Percentiles rank a stretch among this genome's conserved stretches.
phyloP scores from a whole-genome alignment of 2,113 vertebrate species.

The Ammospiza caudacuta region DNA sequence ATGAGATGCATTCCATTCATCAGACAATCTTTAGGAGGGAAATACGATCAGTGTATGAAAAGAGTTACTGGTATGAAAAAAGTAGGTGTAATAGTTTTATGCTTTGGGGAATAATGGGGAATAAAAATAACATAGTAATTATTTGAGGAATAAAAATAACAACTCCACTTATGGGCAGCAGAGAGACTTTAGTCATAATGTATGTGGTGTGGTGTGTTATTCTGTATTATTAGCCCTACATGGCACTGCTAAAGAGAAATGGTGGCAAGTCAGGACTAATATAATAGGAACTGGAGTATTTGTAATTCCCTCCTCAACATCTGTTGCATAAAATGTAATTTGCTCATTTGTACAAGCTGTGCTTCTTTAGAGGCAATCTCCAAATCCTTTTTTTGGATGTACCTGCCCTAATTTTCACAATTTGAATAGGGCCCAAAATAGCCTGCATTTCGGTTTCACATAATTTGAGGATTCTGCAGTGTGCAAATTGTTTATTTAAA shows the following conservation, averaged over 20 bases:
- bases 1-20: neutral
- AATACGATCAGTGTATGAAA: neutral
- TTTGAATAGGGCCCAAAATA: slow-evolving; percentile 1
- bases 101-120: neutral
- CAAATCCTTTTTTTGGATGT: slow-evolving; percentile 11
- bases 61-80: neutral
- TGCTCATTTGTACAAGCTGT: slow-evolving; percentile 50
- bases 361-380: slow-evolving; percentile 42
- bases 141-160: neutral
- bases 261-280: slow-evolving; percentile 24
- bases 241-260: slow-evolving; percentile 17
- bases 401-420: slow-evolving; percentile 20
- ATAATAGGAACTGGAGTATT: slow-evolving; percentile 3
- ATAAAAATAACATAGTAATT: neutral
- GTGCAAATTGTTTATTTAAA: neutral
- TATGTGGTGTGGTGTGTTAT: neutral
- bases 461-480: neutral
- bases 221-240: slow-evolving; percentile 14
- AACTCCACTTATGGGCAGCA: neutral
- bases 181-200: slow-evolving; percentile 2
- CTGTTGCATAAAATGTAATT: slow-evolving; percentile 65
- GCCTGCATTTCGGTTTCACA: neutral
- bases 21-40: neutral
- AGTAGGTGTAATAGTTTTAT: slow-evolving; percentile 6
- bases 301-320: slow-evolving; percentile 54